phyloP scores from a whole-genome alignment of 2,113 vertebrate genomes.

The Camelus dromedarius region DNA sequence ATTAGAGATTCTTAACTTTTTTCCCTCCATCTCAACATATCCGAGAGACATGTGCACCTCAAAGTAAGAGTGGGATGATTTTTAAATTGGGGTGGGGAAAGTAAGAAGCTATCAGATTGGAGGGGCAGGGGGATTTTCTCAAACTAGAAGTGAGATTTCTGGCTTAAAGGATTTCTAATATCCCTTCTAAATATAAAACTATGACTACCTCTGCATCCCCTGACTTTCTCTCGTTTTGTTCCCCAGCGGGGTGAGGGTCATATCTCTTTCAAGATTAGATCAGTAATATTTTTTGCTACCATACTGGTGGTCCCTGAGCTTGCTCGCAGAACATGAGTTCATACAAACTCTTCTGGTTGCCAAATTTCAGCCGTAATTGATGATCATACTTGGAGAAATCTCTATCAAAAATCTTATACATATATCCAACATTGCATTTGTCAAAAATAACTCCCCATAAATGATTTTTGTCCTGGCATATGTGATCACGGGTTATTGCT shows the following conservation, averaged over 20 bases:
- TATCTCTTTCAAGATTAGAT: background rate
- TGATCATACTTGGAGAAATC: slow-evolving; percentile 45
- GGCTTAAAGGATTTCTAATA: background rate
- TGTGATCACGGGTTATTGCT: slow-evolving; percentile 56
- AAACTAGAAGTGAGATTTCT: background rate
- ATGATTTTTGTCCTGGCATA: slow-evolving; percentile 45
- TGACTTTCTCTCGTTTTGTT: background rate
- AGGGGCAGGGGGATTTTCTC: background rate
- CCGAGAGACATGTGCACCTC: background rate
- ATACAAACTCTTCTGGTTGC: slow-evolving; percentile 9
- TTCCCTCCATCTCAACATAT: background rate
- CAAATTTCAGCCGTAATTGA: slow-evolving; percentile 61
- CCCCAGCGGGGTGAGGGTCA: background rate
- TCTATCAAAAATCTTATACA: slow-evolving; percentile 54
- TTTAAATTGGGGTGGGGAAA: background rate
- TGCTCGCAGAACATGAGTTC: slow-evolving; percentile 26
- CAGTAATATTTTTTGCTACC: background rate
- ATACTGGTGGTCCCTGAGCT: slow-evolving; percentile 13
- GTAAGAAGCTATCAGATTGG: background rate
- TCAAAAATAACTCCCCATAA: slow-evolving; percentile 63
- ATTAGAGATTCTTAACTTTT: background rate
- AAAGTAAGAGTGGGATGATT: background rate
- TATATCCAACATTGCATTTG: slow-evolving; percentile 43
- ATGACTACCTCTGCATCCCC: background rate
- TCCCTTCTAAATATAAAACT: background rate